A percentile compares a stretch with the other conserved stretches of the same genome.
phyloP scores from a whole-genome alignment of 1,140 invertebrate genomes.

The Melitaea cinxia region DNA sequence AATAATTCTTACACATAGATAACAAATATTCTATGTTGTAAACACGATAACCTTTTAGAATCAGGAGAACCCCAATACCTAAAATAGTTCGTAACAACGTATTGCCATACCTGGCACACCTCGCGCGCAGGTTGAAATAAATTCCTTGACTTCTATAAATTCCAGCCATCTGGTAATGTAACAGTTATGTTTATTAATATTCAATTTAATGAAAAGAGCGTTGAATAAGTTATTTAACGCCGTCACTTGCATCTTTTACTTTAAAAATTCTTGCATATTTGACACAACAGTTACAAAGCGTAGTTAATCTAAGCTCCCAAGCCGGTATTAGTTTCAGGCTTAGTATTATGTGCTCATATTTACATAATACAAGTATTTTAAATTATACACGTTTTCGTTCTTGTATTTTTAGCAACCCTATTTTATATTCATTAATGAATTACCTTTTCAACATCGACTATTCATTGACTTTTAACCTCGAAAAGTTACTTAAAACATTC shows the following conservation, averaged over 20 bases:
- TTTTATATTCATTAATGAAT: neutral
- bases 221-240: neutral
- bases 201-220: neutral
- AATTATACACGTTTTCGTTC: too few relatives aligned
- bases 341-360: too few relatives aligned
- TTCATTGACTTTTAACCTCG: neutral
- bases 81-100: slow-evolving; percentile 12
- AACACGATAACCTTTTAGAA: neutral
- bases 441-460: neutral
- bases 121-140: neutral
- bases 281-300: neutral
- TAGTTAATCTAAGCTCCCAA: neutral
- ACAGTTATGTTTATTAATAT: neutral
- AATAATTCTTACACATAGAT: neutral
- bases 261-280: neutral
- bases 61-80: neutral
- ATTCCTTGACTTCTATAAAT: slow-evolving; percentile 6
- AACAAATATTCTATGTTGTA: neutral
- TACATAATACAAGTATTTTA: too few relatives aligned
- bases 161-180: neutral
- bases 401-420: too few relatives aligned
- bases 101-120: slow-evolving; percentile 4
- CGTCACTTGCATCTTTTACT: neutral
- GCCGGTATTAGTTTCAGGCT: neutral
- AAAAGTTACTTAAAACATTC: neutral